Percentiles rank a stretch among this genome's conserved stretches.
Conservation (phyloP, 2,797 vertebrate genomes). For the Pipistrellus pipistrellus region DNA sequence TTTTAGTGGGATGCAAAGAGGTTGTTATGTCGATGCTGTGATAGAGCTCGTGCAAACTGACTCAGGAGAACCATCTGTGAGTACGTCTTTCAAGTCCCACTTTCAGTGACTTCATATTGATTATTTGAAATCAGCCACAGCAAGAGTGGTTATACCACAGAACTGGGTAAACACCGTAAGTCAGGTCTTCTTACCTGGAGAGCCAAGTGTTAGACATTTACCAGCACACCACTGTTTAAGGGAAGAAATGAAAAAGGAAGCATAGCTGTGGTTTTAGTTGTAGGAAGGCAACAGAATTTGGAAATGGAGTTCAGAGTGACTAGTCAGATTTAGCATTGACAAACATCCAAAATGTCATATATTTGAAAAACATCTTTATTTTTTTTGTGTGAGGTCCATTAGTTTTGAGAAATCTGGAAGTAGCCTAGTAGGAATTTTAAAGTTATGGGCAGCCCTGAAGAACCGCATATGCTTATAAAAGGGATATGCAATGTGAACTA, state of each 20-base stretch:
- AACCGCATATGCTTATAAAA: conserved; percentile 13
- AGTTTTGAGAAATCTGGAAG: conserved; percentile 16
- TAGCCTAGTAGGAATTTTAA: conserved; percentile 3
- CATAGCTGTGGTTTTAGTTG: not conserved
- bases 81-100: not conserved
- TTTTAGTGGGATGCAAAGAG: not conserved
- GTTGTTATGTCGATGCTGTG: not conserved
- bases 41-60: not conserved
- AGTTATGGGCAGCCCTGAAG: not conserved
- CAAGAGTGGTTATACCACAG: not conserved
- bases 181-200: not conserved
- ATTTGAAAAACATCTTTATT: conserved; percentile 48
- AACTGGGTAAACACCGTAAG: not conserved
- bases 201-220: not conserved
- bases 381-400: not conserved
- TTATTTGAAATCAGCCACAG: not conserved
- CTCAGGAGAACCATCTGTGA: not conserved
- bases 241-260: conserved; percentile 2
- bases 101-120: not conserved
- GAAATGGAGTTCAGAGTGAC: conserved; percentile 9
- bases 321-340: conserved; percentile 10
- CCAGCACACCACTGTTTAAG: not conserved
- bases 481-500: not conserved
- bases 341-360: conserved; percentile 13
- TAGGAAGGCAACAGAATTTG: conserved; percentile 38